A percentile compares a stretch with the other conserved stretches of the same genome.
phyloP scores from a whole-genome alignment of 1,140 invertebrate genomes.

The Cydia pomonella region DNA sequence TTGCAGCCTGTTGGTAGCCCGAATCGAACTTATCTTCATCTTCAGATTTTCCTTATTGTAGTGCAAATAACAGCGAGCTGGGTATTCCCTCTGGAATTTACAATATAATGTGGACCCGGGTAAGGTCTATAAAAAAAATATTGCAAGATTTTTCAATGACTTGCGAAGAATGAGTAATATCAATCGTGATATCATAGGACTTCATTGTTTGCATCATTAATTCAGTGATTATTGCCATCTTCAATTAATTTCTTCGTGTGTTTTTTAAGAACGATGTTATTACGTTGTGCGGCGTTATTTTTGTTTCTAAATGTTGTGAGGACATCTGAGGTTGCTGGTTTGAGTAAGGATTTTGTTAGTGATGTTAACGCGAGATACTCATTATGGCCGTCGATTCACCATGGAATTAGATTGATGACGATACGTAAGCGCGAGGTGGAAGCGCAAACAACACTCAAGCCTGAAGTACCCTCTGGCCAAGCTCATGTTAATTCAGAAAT shows the following conservation, averaged over 20 bases:
- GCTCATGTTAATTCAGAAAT: background rate
- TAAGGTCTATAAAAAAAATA: background rate
- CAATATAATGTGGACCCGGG: background rate
- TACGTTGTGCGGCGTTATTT: slow-evolving; percentile 46
- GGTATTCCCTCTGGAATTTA: background rate
- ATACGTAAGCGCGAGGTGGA: slow-evolving; percentile 39
- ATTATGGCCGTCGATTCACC: slow-evolving; percentile 52
- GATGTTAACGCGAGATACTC: slow-evolving; percentile 46
- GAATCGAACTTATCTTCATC: background rate
- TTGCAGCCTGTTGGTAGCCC: background rate
- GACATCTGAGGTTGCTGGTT: slow-evolving; percentile 38
- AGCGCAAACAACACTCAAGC: background rate
- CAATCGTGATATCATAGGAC: background rate
- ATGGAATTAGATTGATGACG: slow-evolving; percentile 46
- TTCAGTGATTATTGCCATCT: slow-evolving; percentile 7
- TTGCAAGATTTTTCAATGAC: background rate
- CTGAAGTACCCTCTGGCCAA: background rate
- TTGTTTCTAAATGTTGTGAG: slow-evolving; percentile 47
- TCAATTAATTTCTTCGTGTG: slow-evolving; percentile 1
- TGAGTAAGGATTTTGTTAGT: slow-evolving; percentile 34
- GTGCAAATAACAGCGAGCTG: background rate
- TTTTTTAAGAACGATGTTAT: slow-evolving; percentile 35
- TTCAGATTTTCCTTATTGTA: background rate
- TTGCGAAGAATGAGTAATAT: slow-evolving; percentile 20
- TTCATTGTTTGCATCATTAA: slow-evolving; percentile 11